Conservation (phyloP, 2,113 vertebrate species). For the Pedionomus torquatus region DNA sequence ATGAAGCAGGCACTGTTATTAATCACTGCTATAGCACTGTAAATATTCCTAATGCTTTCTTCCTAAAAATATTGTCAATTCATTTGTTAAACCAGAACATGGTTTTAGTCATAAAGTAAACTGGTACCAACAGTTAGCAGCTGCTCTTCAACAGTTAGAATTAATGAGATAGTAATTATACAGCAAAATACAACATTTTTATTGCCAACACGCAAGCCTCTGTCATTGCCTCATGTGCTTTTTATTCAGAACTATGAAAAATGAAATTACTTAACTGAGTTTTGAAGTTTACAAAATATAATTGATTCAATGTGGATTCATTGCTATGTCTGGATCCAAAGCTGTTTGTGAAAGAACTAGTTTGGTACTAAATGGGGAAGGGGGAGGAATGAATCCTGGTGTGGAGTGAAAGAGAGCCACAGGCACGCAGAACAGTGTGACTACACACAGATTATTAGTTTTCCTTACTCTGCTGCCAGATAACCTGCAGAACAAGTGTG, state of each 20-base stretch:
- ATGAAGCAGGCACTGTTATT: not conserved
- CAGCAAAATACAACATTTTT: constrained; percentile 1
- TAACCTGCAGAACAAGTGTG: not conserved
- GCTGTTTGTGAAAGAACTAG: not conserved
- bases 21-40: not conserved
- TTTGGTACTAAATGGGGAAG: not conserved
- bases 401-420: not conserved
- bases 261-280: not conserved
- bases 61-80: not conserved
- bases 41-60: not conserved
- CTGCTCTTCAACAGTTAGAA: constrained; percentile 35
- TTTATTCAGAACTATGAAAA: constrained; percentile 43
- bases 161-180: constrained; percentile 38
- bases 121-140: constrained; percentile 21
- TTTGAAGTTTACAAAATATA: constrained; percentile 21
- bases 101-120: constrained; percentile 26
- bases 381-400: not conserved
- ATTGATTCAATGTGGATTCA: constrained; percentile 34
- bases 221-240: constrained; percentile 14
- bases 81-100: constrained; percentile 16
- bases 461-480: not conserved
- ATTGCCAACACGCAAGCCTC: not conserved
- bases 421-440: not conserved
- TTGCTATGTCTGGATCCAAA: not conserved
- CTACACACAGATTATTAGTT: not conserved